phyloP scores from a whole-genome alignment of 2,797 vertebrate species.

The Spondyliosoma cantharus region DNA sequence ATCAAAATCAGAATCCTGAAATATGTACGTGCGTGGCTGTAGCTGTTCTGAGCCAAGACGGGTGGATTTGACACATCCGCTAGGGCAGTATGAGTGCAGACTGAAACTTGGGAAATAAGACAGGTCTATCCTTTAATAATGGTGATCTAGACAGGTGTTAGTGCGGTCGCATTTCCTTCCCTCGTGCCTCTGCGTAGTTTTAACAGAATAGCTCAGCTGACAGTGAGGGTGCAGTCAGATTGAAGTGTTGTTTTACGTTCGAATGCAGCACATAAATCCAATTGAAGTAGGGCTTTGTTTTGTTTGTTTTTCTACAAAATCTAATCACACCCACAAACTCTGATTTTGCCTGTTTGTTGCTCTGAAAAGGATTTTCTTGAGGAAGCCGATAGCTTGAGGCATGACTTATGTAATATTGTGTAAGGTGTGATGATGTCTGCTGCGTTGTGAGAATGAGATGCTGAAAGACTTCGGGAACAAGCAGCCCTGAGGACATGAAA shows the following conservation, averaged over 20 bases:
- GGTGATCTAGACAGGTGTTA: not conserved
- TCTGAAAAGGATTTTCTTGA: slow-evolving; percentile 17
- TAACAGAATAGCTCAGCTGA: not conserved
- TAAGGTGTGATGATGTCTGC: slow-evolving; percentile 30
- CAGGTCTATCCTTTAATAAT: not conserved
- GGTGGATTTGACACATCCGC: slow-evolving; percentile 17
- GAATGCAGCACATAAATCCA: slow-evolving; percentile 2
- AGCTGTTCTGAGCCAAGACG: slow-evolving; percentile 9
- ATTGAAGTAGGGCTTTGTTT: not conserved
- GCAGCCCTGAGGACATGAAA: slow-evolving; percentile 2
- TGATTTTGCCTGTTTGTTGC: not conserved
- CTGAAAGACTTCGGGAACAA: slow-evolving; percentile 1
- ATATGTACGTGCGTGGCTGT: not conserved
- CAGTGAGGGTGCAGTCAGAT: not conserved
- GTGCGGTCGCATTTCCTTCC: not conserved
- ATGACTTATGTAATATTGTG: slow-evolving; percentile 24
- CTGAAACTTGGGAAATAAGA: not conserved
- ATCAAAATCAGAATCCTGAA: too few relatives aligned
- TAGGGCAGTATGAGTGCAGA: not conserved
- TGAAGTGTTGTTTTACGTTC: slow-evolving; percentile 8
- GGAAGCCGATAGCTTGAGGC: slow-evolving; percentile 1
- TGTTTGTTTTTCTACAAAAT: slow-evolving; percentile 22
- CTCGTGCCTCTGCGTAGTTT: not conserved
- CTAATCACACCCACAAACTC: not conserved
- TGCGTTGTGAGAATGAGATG: slow-evolving; percentile 4